These are phyloP conservation scores for Chelon labrosus DNA, from an alignment of 2,797 vertebrate genomes.

Conservation along the genomic window DNA sequence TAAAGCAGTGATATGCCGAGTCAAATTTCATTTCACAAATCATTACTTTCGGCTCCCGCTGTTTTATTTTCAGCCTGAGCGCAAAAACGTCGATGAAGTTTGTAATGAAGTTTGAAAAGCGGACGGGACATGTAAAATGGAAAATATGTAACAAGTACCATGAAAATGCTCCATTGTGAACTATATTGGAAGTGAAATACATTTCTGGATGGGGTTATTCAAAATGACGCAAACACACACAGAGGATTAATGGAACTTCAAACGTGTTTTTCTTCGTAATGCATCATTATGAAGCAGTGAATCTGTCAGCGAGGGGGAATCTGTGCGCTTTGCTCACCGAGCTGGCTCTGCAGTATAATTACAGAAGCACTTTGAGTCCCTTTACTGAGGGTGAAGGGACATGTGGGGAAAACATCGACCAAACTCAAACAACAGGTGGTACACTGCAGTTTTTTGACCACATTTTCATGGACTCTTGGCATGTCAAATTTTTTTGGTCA, in stretches of 20 bases:
- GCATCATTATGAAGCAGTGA: conserved; percentile 80
- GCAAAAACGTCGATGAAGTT: conserved; percentile 58
- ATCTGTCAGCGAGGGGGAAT: conserved; percentile 78
- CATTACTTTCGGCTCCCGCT: conserved; percentile 62
- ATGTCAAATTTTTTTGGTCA: not conserved
- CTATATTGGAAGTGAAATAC: conserved; percentile 66
- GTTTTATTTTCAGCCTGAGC: conserved; percentile 61
- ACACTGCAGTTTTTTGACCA: conserved; percentile 18
- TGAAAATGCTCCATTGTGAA: conserved; percentile 70
- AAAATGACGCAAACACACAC: conserved; percentile 67
- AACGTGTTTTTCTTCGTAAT: conserved; percentile 81
- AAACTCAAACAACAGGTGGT: conserved; percentile 64
- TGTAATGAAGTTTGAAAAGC: conserved; percentile 68
- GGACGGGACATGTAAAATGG: conserved; percentile 64
- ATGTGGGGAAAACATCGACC: conserved; percentile 45
- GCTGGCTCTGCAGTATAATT: conserved; percentile 61
- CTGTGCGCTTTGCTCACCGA: conserved; percentile 62
- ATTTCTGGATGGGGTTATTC: conserved; percentile 71
- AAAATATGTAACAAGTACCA: conserved; percentile 68
- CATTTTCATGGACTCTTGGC: conserved; percentile 24
- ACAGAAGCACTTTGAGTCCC: conserved; percentile 35
- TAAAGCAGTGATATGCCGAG: conserved; percentile 55
- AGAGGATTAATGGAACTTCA: conserved; percentile 79
- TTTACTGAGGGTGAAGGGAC: conserved; percentile 39
- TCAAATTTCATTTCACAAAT: conserved; percentile 72